Evolutionary conservation across 2,888 invertebrate species (phyloP).

Genomic region (Himalopsyche tibetana): DNA sequence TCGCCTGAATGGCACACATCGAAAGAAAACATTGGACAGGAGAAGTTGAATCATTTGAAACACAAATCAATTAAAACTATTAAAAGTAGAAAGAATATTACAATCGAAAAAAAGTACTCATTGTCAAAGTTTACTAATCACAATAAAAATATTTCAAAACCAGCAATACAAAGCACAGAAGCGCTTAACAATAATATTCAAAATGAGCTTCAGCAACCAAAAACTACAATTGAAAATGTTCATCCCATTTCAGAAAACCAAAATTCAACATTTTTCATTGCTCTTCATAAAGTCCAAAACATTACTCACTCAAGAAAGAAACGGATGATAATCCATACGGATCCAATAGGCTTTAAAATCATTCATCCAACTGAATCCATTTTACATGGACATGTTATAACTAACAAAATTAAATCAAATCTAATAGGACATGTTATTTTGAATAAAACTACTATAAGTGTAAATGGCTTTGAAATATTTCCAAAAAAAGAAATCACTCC

Average conservation of each 20-base stretch:
- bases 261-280: slow-evolving; percentile 23
- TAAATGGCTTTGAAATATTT: slow-evolving; percentile 58
- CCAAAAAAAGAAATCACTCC: slow-evolving; percentile 56
- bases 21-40: slow-evolving; percentile 18
- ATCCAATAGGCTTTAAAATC: slow-evolving; percentile 61
- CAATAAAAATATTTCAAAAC: slow-evolving; percentile 11
- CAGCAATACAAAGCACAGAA: slow-evolving; percentile 12
- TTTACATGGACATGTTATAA: slow-evolving; percentile 62
- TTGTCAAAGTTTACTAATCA: neutral
- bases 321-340: slow-evolving; percentile 57
- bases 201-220: neutral
- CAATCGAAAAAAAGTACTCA: slow-evolving; percentile 16
- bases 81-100: neutral
- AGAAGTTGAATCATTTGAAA: neutral
- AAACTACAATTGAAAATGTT: slow-evolving; percentile 3
- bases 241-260: slow-evolving; percentile 23
- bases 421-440: slow-evolving; percentile 62
- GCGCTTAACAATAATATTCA: neutral
- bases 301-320: slow-evolving; percentile 45
- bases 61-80: slow-evolving; percentile 1
- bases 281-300: slow-evolving; percentile 1
- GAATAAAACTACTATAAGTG: slow-evolving; percentile 61
- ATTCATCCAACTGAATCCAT: slow-evolving; percentile 63
- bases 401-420: slow-evolving; percentile 60
- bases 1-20: neutral